Evolutionary conservation across 2,888 invertebrate genomes (phyloP), one percentile per base, ranked within the genome.

Genomic region (Anthrax anthrax): DNA sequence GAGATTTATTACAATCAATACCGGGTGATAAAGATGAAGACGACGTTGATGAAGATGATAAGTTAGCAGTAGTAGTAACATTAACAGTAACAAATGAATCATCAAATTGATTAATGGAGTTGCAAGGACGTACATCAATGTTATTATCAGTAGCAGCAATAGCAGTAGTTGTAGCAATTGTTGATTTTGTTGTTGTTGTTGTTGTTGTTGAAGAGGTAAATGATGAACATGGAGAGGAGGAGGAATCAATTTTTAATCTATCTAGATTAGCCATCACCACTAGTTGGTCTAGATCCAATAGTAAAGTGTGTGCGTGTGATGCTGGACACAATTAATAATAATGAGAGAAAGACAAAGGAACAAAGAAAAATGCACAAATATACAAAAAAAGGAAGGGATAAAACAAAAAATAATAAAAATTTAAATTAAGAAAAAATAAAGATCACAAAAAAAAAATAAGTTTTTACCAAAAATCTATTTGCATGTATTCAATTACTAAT

Each of bases 251-350:
- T 64, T 64, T 67, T 67, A 65, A 63, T 64, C 67, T 65, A 65
- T 67, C 65, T 63, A 65, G 61, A 63, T 66, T 67, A 63, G 64
- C 64, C 66, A 66, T 60, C 64, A 64, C 60, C 66, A 70, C 69
- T 63, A 73, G 67, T 63, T 73, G 72, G 63, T 73, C 72, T 64
- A 73, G 64, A 57, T 74, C 73, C 69, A 73, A 66, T 62, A 73
- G 66, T 65, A 70, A 68, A 56, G 71, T 72, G 71, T 62, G 70
- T 69, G 63, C 64, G 58, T 65, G 65, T 66, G 65, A 65, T 62
- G 64, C 65, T 65, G 62, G 61, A 63, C 61, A 64, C 60, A 50
- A 63, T 64, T 62, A n/a, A 62, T 60, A 62, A 57, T 62, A 49
- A 49, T 61, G 60, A 55, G 55, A 57, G 51, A 55, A 54, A 54